These are phyloP conservation scores for Philopotamus ludificatus DNA, from an alignment of 1,140 invertebrate species.

Conservation along the genomic window DNA sequence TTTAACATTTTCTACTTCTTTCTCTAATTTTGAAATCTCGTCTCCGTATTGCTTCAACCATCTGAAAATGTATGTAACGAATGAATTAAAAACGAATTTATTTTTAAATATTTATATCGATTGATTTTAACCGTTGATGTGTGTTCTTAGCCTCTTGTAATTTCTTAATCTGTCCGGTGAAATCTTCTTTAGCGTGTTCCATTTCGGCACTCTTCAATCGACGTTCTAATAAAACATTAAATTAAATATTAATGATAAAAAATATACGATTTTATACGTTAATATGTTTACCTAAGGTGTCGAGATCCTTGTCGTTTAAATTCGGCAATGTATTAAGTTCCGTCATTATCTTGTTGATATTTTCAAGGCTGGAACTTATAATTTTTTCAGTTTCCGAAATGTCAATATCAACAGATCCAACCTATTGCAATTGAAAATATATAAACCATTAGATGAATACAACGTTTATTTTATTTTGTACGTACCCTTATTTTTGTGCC, in stretches of 20 bases:
- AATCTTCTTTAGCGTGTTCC: conserved; percentile 69
- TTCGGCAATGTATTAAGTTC: conserved; percentile 74
- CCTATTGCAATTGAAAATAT: conserved; percentile 57
- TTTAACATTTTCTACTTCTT: conserved; percentile 84
- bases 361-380: conserved; percentile 75
- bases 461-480: not conserved
- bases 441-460: not conserved
- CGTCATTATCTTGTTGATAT: conserved; percentile 77
- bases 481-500: conserved; percentile 5
- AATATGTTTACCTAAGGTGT: conserved; percentile 50
- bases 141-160: conserved; percentile 71
- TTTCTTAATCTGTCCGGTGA: conserved; percentile 72
- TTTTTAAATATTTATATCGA: not conserved
- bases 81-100: not conserved
- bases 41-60: conserved; percentile 81
- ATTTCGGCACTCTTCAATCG: conserved; percentile 72
- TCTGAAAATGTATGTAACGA: conserved; percentile 45
- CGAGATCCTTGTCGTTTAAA: conserved; percentile 48
- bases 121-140: conserved; percentile 57
- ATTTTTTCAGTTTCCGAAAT: conserved; percentile 75
- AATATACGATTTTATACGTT: not conserved
- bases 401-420: conserved; percentile 83
- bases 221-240: conserved; percentile 56
- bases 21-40: conserved; percentile 69
- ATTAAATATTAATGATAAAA: conserved; percentile 11